phyloP scores from a whole-genome alignment of 2,113 vertebrate genomes.

The Oreochromis niloticus region DNA sequence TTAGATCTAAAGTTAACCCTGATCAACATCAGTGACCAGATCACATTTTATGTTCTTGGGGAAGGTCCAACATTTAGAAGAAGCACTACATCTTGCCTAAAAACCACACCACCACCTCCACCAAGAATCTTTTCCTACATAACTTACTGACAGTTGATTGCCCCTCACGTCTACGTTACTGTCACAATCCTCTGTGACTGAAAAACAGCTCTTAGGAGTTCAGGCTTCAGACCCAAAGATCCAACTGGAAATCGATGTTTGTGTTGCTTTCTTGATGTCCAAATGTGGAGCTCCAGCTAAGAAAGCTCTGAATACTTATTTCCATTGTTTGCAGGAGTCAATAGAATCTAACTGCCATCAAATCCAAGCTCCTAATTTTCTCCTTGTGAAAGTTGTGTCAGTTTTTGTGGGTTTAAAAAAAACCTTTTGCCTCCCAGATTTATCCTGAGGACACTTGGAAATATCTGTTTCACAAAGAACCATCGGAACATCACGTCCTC shows the following conservation, averaged over 20 bases:
- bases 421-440: background rate
- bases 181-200: rapidly evolving
- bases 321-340: background rate
- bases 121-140: background rate
- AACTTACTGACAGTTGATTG: background rate
- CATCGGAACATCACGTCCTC: background rate
- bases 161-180: rapidly evolving
- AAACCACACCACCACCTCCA: background rate
- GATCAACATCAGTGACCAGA: background rate
- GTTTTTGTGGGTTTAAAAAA: background rate
- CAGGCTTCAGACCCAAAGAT: background rate
- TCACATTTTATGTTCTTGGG: background rate
- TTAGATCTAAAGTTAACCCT: background rate
- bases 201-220: rapidly evolving
- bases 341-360: background rate
- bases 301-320: background rate
- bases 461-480: background rate
- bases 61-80: background rate
- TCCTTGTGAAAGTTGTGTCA: background rate
- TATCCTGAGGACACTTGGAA: background rate
- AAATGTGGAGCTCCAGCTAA: background rate
- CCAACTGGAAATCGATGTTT: background rate
- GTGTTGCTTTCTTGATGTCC: background rate
- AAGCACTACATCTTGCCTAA: background rate
- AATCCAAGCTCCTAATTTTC: background rate